Evolutionary conservation across 2,113 vertebrate genomes (phyloP), one percentile per base, ranked within the genome.

Genomic region (Pipra filicauda): DNA sequence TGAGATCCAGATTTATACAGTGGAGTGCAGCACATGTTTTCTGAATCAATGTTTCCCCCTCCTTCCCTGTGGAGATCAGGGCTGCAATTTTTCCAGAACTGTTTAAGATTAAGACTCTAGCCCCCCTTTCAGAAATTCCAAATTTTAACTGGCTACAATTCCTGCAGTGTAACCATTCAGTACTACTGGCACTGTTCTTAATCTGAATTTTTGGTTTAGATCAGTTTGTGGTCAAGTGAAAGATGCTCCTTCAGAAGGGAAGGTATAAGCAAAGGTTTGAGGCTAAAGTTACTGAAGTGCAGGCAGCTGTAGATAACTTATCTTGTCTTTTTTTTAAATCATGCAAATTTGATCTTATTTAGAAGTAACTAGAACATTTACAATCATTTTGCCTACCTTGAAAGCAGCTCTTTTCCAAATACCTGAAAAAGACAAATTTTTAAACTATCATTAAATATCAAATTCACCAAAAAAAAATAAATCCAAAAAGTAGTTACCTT

Each of bases 1-100:
- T 96, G 92, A 97, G 93, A 95, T 74, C 77, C 93, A 92, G 87
- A 87, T 96, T 97, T 97, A 96, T 96, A 95, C 67, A 44, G 89
- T 18, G 81, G 78, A 96, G 92, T 15, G 84, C 73, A 74, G 91
- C 77, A 85, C 70, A 85, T 91, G 92, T 95, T 97, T 97, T 97
- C 92, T 77, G 90, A 93, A 97, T 96, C 94, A 91, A 61, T 77
- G 79, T 82, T 92, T 82, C 39, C 76, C 91, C 62, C 72, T 78
- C 88, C 85, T 91, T 79, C 96, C 94, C 79, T 19, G 51, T 12
- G 80, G 97, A 91, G 85, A 94, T 39, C 58, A 93, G 78, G 78
- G 24, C 41, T 95, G 88, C 75, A 81, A 35, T 65, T 91, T 92
- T 93, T 94, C 94, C 96, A 96, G 90, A 77, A 77, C 79, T 92